Evolutionary conservation across 2,113 vertebrate species (phyloP).

Genomic region (Dipodomys stephensi): DNA sequence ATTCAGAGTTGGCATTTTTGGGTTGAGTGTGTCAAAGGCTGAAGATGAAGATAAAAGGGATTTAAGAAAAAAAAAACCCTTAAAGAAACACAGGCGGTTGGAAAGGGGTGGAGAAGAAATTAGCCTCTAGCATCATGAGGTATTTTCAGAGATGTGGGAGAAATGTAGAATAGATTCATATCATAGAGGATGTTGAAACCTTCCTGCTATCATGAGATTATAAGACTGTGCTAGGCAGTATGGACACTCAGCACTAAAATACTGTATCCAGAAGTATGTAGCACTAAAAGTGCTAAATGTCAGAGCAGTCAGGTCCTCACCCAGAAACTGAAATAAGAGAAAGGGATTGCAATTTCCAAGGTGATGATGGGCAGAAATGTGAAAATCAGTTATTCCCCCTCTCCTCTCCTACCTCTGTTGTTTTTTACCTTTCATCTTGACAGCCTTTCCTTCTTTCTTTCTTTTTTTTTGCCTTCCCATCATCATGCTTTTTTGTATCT

Average conservation of each 20-base stretch:
- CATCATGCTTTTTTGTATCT: background rate
- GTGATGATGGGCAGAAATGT: background rate
- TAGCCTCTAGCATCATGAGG: background rate
- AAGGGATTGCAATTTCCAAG: background rate
- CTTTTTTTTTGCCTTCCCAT: background rate
- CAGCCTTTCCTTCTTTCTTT: no score
- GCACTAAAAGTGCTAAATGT: background rate
- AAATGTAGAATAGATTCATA: slow-evolving; percentile 36
- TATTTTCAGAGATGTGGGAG: background rate
- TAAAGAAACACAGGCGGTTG: background rate
- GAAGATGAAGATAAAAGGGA: background rate
- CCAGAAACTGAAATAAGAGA: slow-evolving; percentile 1
- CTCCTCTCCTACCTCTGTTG: background rate
- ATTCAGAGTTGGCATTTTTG: background rate
- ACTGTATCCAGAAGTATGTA: no score
- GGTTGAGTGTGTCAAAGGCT: background rate
- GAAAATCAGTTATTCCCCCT: background rate
- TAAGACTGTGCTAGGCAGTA: background rate
- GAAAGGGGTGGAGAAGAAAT: background rate
- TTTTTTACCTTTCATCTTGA: no score
- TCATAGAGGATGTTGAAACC: background rate
- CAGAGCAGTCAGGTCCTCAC: background rate
- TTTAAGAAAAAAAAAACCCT: background rate
- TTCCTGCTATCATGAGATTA: background rate
- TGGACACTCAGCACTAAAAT: background rate